Percentiles rank a stretch among this genome's conserved stretches.
These are phyloP conservation scores for Clupea harengus DNA, from an alignment of 2,113 vertebrate species.

Conservation along the genomic window DNA sequence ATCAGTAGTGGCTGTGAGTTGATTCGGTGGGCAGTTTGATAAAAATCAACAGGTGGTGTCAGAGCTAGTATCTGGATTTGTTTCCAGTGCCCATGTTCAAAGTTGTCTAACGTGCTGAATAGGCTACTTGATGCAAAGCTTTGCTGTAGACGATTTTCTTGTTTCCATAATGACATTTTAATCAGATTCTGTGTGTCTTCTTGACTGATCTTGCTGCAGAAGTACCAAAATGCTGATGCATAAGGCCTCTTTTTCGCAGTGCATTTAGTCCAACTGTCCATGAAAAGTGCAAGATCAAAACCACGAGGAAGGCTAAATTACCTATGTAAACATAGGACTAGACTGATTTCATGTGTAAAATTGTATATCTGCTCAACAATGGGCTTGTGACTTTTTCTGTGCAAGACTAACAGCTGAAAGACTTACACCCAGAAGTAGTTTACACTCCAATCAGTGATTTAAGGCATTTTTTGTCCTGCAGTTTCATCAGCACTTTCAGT, in stretches of 20 bases:
- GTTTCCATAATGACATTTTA: not conserved
- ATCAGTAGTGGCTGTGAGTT: not conserved
- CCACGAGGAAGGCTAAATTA: not conserved
- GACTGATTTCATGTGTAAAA: not conserved
- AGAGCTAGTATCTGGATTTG: not conserved
- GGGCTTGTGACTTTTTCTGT: not conserved
- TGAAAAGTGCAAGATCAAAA: not conserved
- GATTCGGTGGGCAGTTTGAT: not conserved
- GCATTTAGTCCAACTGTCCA: not conserved
- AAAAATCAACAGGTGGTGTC: conserved; percentile 12
- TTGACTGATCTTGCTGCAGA: not conserved
- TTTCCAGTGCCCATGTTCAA: not conserved
- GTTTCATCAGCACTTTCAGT: not conserved
- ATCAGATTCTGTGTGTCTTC: not conserved
- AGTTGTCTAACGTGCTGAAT: not conserved
- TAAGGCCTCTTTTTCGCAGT: not conserved
- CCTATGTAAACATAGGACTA: not conserved
- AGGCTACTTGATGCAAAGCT: not conserved
- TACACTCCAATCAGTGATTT: not conserved
- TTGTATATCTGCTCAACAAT: not conserved
- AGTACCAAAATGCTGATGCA: not conserved
- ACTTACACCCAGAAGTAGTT: not conserved
- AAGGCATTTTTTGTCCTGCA: not conserved
- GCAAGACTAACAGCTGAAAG: not conserved
- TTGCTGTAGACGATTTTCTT: not conserved